Evolutionary conservation across 92 coral and sea anemone genomes (phyloP).

Genomic region (Phenganax subtilis): DNA sequence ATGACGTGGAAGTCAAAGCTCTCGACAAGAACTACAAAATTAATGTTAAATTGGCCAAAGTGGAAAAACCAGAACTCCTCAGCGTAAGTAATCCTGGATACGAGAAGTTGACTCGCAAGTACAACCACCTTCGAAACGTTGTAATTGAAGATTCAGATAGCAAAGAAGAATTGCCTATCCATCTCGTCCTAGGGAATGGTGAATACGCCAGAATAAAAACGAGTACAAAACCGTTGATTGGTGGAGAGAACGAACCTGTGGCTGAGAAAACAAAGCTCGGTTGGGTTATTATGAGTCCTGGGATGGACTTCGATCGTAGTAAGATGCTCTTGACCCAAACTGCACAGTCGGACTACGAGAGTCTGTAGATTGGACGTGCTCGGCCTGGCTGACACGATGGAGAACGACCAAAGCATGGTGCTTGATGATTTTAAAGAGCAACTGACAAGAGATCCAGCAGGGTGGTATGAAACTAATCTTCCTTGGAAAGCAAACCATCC

Average conservation of each 20-base stretch:
- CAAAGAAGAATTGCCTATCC: not conserved
- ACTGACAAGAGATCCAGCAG: not conserved
- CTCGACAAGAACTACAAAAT: constrained; percentile 1
- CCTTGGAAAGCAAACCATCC: too few species aligned
- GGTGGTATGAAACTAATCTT: too few species aligned
- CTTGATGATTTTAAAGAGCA: not conserved
- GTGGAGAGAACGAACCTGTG: constrained; percentile 30
- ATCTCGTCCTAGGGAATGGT: not conserved
- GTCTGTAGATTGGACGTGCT: constrained; percentile 30
- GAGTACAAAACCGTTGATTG: constrained; percentile 1
- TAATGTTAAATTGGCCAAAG: constrained; percentile 16
- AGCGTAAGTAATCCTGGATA: not conserved
- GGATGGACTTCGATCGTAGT: constrained; percentile 1
- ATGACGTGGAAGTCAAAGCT: not conserved
- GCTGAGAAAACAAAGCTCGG: constrained; percentile 36
- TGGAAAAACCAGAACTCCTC: constrained; percentile 15
- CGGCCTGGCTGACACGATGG: constrained; percentile 16
- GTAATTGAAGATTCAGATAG: not conserved
- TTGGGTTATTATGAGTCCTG: constrained; percentile 32
- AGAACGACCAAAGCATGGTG: not conserved
- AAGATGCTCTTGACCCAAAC: constrained; percentile 29
- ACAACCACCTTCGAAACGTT: not conserved
- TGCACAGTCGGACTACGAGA: constrained; percentile 25
- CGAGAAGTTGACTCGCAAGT: not conserved
- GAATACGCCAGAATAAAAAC: constrained; percentile 22